Evolutionary conservation across 2,888 invertebrate species (phyloP).

Genomic region (Chaitophorus viminalis): DNA sequence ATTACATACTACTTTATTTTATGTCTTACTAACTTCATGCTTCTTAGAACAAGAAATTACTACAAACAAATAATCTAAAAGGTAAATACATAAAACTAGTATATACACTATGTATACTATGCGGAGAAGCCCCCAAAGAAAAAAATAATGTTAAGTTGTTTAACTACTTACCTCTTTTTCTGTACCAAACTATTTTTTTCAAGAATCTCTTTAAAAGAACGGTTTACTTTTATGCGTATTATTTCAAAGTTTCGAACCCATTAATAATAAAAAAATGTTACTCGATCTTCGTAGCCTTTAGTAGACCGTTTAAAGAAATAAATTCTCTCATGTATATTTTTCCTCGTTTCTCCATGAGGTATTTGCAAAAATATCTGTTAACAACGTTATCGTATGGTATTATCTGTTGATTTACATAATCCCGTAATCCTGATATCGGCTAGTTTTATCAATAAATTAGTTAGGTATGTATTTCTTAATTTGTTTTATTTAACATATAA

Average conservation of each 20-base stretch:
- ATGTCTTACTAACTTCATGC: not conserved
- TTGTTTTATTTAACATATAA: not conserved
- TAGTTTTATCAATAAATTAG: slow-evolving; percentile 22
- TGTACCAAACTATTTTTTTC: not conserved
- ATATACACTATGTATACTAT: not conserved
- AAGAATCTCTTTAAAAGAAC: not conserved
- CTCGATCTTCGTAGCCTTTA: slow-evolving; percentile 21
- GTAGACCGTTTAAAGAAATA: slow-evolving; percentile 4
- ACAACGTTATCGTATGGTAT: slow-evolving; percentile 12
- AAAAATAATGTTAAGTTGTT: slow-evolving; percentile 14
- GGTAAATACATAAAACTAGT: slow-evolving; percentile 3
- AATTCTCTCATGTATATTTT: not conserved
- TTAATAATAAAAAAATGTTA: slow-evolving; percentile 20
- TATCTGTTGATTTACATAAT: slow-evolving; percentile 12
- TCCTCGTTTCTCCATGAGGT: not conserved
- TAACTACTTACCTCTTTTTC: not conserved
- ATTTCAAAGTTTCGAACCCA: not conserved
- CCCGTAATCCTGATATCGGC: not conserved
- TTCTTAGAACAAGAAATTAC: not conserved
- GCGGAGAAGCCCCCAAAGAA: not conserved
- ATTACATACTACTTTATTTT: no score
- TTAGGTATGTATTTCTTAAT: not conserved
- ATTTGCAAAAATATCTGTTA: not conserved
- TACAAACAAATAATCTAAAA: not conserved
- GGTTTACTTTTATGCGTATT: slow-evolving; percentile 15